Base-by-base conservation (phyloP, 2,797 vertebrate genomes). In the Oreochromis mossambicus region DNA sequence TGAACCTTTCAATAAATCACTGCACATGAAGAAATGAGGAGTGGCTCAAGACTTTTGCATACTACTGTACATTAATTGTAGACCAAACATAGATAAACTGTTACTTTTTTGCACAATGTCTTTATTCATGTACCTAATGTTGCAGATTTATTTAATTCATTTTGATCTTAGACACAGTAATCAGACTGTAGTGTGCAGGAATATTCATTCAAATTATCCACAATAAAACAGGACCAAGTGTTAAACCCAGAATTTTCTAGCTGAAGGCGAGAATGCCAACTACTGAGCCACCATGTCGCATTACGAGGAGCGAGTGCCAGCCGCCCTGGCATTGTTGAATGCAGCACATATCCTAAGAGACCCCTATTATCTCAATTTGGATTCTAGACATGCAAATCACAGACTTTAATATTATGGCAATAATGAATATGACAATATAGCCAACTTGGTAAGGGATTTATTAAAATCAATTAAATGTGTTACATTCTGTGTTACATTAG, bases 371-470 rank as follows among this genome's bases (percentile, higher is more conserved):
- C 80, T 80, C 1, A 92, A 88, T 91, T 88, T 14, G 82, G 76
- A 90, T 88, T 91, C 84, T 70, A 73, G 41, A 46, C 58, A 54
- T 68, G 79, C 26, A 86, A 83, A 58, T 38, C 51, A 78, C 70
- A 78, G 48, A 68, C 34, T 83, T 90, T 83, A 82, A 88, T 80
- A 76, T 50, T 19, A 50, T 80, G 78, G 75, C 73, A 81, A 76
- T 89, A 83, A 80, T 81, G 78, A 89, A 86, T 79, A 82, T 85
- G 32, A 81, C 43, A 85, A 80, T 85, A 83, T 82, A 90, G 77
- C 80, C 80, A 86, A 76, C 82, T 77, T 86, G 79, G 83, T 83
- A 78, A 54, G 82, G 80, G 63, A 89, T 50, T 48, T 19, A 75
- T 29, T 81, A 21, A 61, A 51, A 83, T 87, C 78, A 89, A 77